phyloP scores from a whole-genome alignment of 2,113 vertebrate species.

The Catharus fuscescens region DNA sequence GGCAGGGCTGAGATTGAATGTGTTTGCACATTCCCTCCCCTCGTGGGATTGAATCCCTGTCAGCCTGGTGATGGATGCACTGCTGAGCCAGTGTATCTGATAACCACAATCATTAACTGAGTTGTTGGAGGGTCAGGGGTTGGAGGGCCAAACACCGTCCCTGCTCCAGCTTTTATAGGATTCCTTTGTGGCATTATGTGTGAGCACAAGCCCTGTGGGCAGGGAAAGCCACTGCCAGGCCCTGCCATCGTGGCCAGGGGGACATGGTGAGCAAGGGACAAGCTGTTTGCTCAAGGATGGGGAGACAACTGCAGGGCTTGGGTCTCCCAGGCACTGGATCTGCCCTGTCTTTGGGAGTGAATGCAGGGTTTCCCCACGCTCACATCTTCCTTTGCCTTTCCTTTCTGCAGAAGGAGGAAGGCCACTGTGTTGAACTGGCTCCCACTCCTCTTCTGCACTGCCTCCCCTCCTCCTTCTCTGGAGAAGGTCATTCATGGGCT shows the following conservation, averaged over 20 bases:
- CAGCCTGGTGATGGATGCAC: constrained; percentile 42
- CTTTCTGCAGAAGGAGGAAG: neutral
- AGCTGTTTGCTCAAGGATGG: neutral
- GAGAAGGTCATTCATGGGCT: neutral
- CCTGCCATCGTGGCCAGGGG: fast-evolving
- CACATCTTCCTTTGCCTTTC: fast-evolving
- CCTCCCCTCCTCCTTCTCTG: neutral
- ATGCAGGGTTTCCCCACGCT: neutral
- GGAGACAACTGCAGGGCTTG: neutral
- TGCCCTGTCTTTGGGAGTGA: neutral
- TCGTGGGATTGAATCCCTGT: constrained; percentile 25
- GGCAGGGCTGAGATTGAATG: neutral
- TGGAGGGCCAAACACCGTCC: neutral
- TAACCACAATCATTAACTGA: constrained; percentile 50
- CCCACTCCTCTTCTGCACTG: neutral
- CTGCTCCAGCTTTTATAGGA: neutral
- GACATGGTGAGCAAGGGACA: neutral
- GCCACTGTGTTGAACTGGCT: neutral
- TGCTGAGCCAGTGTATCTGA: constrained; percentile 56
- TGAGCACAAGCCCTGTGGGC: fast-evolving
- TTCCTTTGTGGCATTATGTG: neutral
- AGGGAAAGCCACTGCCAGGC: neutral
- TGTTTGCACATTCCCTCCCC: constrained; percentile 41
- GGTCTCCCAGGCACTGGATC: fast-evolving
- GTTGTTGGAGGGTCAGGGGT: constrained; percentile 3